Conservation (phyloP, 2,888 invertebrate species). For the Beris chalybata region DNA sequence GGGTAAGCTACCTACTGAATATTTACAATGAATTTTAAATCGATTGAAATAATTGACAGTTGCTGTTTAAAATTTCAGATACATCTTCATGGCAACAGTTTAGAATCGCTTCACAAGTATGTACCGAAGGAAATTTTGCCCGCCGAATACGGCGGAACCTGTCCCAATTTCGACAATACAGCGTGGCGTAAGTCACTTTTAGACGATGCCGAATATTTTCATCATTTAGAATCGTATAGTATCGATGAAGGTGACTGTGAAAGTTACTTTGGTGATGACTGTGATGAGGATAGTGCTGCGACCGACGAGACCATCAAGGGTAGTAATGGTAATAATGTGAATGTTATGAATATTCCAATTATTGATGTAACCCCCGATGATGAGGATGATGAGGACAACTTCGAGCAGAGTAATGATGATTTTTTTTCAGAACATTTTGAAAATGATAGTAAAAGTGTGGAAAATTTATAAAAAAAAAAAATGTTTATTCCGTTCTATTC, state of each 20-base stretch:
- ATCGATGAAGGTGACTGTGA: slow-evolving; percentile 8
- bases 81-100: slow-evolving; percentile 69
- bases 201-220: slow-evolving; percentile 55
- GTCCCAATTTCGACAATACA: slow-evolving; percentile 50
- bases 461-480: too few relatives aligned
- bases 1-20: slow-evolving; percentile 39
- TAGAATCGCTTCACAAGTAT: slow-evolving; percentile 68
- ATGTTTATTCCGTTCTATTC: too few relatives aligned
- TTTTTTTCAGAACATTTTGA: too few relatives aligned
- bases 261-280: slow-evolving; percentile 1
- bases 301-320: not conserved
- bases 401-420: too few relatives aligned
- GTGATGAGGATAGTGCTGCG: slow-evolving; percentile 7
- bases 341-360: slow-evolving; percentile 12
- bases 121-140: slow-evolving; percentile 68
- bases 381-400: too few relatives aligned
- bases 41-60: not conserved
- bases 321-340: not conserved
- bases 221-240: slow-evolving; percentile 44
- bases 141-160: slow-evolving; percentile 43
- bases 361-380: slow-evolving; percentile 12
- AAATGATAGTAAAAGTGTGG: too few relatives aligned
- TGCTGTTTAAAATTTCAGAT: slow-evolving; percentile 47
- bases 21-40: not conserved
- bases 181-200: slow-evolving; percentile 53